Percentiles rank a stretch among this genome's conserved stretches.
phyloP scores from a whole-genome alignment of 2,888 invertebrate genomes.

The Ecliptopera silaceata region DNA sequence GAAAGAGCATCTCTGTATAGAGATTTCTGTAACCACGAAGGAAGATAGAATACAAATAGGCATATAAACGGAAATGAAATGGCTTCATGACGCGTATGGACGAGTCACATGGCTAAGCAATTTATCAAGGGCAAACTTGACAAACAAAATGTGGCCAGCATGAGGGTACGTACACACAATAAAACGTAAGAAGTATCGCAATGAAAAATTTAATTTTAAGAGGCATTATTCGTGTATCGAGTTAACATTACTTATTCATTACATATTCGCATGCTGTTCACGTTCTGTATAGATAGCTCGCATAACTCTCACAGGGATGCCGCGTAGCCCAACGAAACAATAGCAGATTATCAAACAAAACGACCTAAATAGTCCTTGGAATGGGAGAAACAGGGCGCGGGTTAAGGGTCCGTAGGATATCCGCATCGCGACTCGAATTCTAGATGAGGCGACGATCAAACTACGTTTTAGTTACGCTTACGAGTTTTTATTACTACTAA shows the following conservation, averaged over 20 bases:
- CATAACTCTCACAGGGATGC: slow-evolving; percentile 78
- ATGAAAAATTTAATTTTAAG: slow-evolving; percentile 27
- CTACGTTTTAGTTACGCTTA: slow-evolving; percentile 41
- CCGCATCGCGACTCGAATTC: slow-evolving; percentile 75
- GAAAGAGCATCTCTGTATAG: slow-evolving; percentile 76
- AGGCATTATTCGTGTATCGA: slow-evolving; percentile 41
- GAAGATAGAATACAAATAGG: slow-evolving; percentile 77
- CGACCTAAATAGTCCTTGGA: slow-evolving; percentile 77
- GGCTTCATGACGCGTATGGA: slow-evolving; percentile 70
- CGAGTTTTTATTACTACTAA: slow-evolving; percentile 3
- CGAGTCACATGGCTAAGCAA: slow-evolving; percentile 57
- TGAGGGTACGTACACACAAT: slow-evolving; percentile 4
- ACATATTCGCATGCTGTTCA: slow-evolving; percentile 72
- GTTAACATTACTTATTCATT: slow-evolving; percentile 63
- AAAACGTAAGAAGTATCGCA: slow-evolving; percentile 10
- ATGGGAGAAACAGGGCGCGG: slow-evolving; percentile 75
- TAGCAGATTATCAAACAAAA: slow-evolving; percentile 81
- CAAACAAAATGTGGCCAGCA: slow-evolving; percentile 45
- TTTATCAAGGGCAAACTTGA: slow-evolving; percentile 55
- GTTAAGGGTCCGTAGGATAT: slow-evolving; percentile 75
- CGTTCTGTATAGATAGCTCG: slow-evolving; percentile 77
- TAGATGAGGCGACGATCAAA: slow-evolving; percentile 66
- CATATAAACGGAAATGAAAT: slow-evolving; percentile 76
- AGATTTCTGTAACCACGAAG: slow-evolving; percentile 75
- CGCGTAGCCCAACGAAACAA: slow-evolving; percentile 74